Evolutionary conservation across 1,140 invertebrate genomes (phyloP), one percentile per base, ranked within the genome.

Genomic region (Cydia amplana): DNA sequence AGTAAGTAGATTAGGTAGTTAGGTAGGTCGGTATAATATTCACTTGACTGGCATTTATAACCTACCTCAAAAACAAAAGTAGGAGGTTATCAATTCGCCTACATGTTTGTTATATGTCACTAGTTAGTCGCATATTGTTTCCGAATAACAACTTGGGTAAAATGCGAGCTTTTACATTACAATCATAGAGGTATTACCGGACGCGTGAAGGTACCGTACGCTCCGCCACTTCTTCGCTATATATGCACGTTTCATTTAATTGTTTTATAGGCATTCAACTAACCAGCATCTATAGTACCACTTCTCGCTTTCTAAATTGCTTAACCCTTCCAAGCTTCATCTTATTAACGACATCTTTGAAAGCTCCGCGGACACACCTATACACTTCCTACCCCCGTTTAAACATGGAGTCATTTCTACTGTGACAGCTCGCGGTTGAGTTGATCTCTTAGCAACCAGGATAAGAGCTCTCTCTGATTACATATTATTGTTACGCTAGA

Each of bases 371-470:
- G 65, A 20, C 65, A 70, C 65, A 32, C n/a, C 72, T 84, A 87
- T 87, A 84, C 75, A 87, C 28, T 70, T 40, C 18, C 25, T 55
- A 55, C 51, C 51, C 43, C 20, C 55, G 55, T 60, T 23, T 23
- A 60, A 60, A 23, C n/a, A n/a, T n/a, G 20, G 12, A 3, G 20
- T 23, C 55, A 10, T 60, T 60, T n/a, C 7, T 12, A 60, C 18
- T n/a, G 5, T 23, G 1, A 49, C 18, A n/a, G 16, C 16, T 16
- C 51, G 6, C 16, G 51, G 51, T 7, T 2, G 2, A 60, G 55
- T 60, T 60, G 55, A 23, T 23, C 10, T 5, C 9, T 23, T 12
- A 12, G 3, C 4, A 23, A 23, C 55, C 55, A 60, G 55, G 3
- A 20, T 60, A 60, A 23, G 20, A 23, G 7, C 10, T 20, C 9